Evolutionary conservation across 1,140 invertebrate species (phyloP).

Genomic region (Dinothrombium tinctorium): DNA sequence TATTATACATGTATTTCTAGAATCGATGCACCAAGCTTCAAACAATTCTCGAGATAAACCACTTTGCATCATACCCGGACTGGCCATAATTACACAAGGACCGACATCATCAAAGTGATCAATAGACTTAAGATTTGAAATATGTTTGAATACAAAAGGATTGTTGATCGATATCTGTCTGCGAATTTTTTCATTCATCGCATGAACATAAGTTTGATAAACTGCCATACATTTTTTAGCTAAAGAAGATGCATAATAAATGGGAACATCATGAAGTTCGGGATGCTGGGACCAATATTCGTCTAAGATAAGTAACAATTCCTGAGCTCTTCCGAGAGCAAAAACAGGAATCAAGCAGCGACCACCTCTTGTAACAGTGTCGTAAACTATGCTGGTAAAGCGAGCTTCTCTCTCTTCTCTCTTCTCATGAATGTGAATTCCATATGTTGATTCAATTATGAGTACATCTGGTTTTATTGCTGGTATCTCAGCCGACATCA

Average conservation of each 20-base stretch:
- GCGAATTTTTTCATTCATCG: constrained; percentile 94
- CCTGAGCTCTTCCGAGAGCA: constrained; percentile 89
- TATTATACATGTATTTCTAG: constrained; percentile 93
- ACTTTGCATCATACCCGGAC: constrained; percentile 99
- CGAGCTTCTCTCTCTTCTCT: constrained; percentile 80
- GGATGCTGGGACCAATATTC: constrained; percentile 97
- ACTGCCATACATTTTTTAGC: constrained; percentile 99
- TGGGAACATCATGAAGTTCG: constrained; percentile 93
- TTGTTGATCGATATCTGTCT: constrained; percentile 93
- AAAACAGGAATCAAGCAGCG: constrained; percentile 95
- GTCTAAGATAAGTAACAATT: constrained; percentile 81
- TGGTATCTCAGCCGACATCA: constrained; percentile 97
- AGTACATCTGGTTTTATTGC: constrained; percentile 83
- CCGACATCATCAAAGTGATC: constrained; percentile 99
- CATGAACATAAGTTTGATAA: constrained; percentile 97
- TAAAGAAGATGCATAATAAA: constrained; percentile 95
- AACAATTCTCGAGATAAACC: constrained; percentile 90
- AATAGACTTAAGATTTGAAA: constrained; percentile 94
- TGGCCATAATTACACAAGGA: constrained; percentile 96
- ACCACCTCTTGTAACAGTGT: constrained; percentile 84
- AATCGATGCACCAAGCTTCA: constrained; percentile 93
- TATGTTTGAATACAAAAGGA: constrained; percentile 97
- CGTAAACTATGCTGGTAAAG: constrained; percentile 79
- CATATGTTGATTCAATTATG: constrained; percentile 96
- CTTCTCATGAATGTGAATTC: constrained; percentile 96